Evolutionary conservation across 2,888 invertebrate species (phyloP).

Genomic region (Hoplodrina ambigua): DNA sequence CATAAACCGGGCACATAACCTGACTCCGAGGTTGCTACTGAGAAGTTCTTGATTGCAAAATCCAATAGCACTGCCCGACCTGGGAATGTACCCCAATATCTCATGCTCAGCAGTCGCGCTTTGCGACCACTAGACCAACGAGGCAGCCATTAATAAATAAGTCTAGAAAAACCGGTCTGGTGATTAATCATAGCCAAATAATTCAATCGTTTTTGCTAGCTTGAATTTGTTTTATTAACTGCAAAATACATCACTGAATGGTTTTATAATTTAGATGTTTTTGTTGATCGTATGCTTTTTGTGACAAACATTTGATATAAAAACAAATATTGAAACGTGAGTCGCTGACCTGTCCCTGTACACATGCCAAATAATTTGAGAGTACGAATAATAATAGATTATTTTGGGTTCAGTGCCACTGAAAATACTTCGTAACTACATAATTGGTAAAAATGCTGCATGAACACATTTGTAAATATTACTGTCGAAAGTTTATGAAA

Average conservation of each 20-base stretch:
- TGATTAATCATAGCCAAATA: not conserved
- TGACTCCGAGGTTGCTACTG: no score
- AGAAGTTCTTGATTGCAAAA: no score
- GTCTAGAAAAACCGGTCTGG: not conserved
- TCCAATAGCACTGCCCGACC: no score
- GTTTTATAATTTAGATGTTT: not conserved
- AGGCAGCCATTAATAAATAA: not conserved
- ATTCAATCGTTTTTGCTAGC: slow-evolving; percentile 1
- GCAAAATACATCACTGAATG: slow-evolving; percentile 9
- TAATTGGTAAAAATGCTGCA: slow-evolving; percentile 14
- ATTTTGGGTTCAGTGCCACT: slow-evolving; percentile 29
- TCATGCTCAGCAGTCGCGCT: no score
- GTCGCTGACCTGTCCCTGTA: slow-evolving; percentile 40
- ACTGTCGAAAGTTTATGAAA: not conserved
- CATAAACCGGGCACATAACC: no score
- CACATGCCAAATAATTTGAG: slow-evolving; percentile 24
- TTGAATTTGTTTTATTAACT: slow-evolving; percentile 3
- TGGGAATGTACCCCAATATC: no score
- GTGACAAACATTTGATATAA: not conserved
- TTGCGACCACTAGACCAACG: no score
- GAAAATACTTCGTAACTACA: slow-evolving; percentile 20
- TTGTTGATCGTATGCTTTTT: slow-evolving; percentile 5
- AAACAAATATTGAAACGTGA: not conserved
- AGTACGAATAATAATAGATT: slow-evolving; percentile 11
- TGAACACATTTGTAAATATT: slow-evolving; percentile 7